Evolutionary conservation across 2,888 invertebrate genomes (phyloP), one percentile per base, ranked within the genome.

Genomic region (Myathropa florea): DNA sequence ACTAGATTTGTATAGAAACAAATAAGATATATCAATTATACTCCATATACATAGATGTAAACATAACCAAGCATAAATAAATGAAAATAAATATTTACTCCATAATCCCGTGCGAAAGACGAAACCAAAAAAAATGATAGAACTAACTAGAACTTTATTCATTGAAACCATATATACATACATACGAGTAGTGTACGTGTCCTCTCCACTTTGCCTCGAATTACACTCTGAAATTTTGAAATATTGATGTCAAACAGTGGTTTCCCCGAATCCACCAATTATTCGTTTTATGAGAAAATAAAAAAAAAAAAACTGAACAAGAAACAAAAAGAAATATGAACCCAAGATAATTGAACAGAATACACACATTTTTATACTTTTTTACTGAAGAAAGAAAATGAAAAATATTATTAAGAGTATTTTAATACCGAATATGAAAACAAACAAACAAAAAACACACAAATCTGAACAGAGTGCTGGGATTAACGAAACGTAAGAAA

Each of bases 321-420:
- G 70, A 70, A 55, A 28, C 28, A 12, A 28, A 60, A 61, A 53
- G 12, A 67, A 65, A 63, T 63, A 63, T 26, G n/a, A 73, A 72
- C n/a, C 73, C 21, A 80, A 73, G 57, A 59, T 24, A 73, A 80
- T 71, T 71, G 18, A 81, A 68, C 57, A 71, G 55, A 39, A 36
- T 59, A 67, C 65, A 82, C 60, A 77, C 70, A 82, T 77, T 82
- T 82, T 82, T 82, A 76, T 82, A 76, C 76, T 82, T 82, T 82
- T 82, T 82, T 82, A 82, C 81, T 70, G 75, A 75, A 67, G 60
- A 79, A 79, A 57, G 23, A 70, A n/a, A 71, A 33, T 24, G 28
- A 75, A 23, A 59, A 59, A 70, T 59, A 76, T 57, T 46, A 67
- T 59, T 76, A 76, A 76, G 60, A 71, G 71, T 71, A 71, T 79